phyloP scores from a whole-genome alignment of 1,140 invertebrate genomes.

The Triops longicaudatus region DNA sequence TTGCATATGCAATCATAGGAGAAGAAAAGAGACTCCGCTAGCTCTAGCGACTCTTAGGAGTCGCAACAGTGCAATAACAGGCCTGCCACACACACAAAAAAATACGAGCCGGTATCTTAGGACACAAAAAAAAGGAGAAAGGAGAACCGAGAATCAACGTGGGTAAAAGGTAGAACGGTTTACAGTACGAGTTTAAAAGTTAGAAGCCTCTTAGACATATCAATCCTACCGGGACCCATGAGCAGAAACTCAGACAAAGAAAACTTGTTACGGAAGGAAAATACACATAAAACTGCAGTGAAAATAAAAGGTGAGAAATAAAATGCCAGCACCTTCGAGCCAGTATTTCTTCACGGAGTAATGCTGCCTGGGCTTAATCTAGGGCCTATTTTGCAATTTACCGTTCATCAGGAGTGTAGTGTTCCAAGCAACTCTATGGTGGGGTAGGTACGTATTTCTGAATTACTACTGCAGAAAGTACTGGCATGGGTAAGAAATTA shows the following conservation, averaged over 20 bases:
- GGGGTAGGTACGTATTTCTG: no score
- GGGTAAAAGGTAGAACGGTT: neutral
- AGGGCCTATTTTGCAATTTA: no score
- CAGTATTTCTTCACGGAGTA: no score
- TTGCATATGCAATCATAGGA: slow-evolving; percentile 5
- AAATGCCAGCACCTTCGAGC: no score
- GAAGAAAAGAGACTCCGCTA: neutral
- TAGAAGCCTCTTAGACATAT: neutral
- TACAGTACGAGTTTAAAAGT: neutral
- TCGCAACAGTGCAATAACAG: neutral
- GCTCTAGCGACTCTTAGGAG: neutral
- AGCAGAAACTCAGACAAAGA: neutral
- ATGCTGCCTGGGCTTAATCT: no score
- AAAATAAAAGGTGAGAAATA: no score
- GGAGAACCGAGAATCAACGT: neutral
- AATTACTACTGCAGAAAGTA: no score
- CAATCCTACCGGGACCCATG: neutral
- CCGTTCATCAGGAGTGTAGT: no score
- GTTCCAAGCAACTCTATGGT: no score
- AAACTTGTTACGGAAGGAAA: neutral
- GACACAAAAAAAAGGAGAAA: neutral
- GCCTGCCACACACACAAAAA: neutral
- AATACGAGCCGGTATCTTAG: neutral
- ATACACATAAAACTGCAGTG: neutral
- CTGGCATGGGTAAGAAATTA: no score